Evolutionary conservation across 2,797 vertebrate species (phyloP), one percentile per base, ranked within the genome.

Genomic region (Serranus cabrilla): DNA sequence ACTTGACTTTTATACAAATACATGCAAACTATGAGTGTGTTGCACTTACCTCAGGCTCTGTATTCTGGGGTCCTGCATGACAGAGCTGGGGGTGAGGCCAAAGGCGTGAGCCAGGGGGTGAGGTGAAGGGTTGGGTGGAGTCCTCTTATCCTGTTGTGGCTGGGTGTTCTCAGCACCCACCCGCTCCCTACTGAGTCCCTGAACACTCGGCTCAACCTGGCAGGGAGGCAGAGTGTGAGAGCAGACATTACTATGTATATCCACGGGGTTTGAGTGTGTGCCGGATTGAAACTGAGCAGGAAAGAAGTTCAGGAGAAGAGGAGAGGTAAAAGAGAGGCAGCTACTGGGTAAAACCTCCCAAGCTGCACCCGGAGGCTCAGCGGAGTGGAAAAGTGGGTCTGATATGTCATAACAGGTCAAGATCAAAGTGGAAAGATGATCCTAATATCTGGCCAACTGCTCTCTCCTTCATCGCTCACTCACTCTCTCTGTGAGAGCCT

Each of bases 11-110:
- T 31, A 6, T 37, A 25, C 2, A 18, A 17, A 20, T 39, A 31
- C 16, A 58, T 3, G 20, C 7, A 4, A 23, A n/a, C 27, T 40
- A 23, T 5, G 12, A 56, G 18, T 7, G 10, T 21, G 46, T 34
- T 9, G 0, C 13, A 4, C 67, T 60, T 82, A 97, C 97, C 97
- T 98, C 71, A 98, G 96, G 25, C 96, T 96, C 0, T 97, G 97
- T 76, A 98, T 95, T 73, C 97, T 95, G 40, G 96, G 96, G 78
- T 98, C 97, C 83, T 98, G 97, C 74, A 99, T 96, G 58, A 97
- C 93, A 0, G 96, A 93, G 90, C 93, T 94, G 34, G 96, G 95
- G 25, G 95, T 94, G 77, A 98, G 92, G 65, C 96, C 96, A 1
- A 97, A 99, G 63, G 96, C 93, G 76, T 96, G 91, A 77, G 84